These are phyloP conservation scores for Vireo griseus DNA, from an alignment of 2,797 vertebrate species.

Conservation along the genomic window DNA sequence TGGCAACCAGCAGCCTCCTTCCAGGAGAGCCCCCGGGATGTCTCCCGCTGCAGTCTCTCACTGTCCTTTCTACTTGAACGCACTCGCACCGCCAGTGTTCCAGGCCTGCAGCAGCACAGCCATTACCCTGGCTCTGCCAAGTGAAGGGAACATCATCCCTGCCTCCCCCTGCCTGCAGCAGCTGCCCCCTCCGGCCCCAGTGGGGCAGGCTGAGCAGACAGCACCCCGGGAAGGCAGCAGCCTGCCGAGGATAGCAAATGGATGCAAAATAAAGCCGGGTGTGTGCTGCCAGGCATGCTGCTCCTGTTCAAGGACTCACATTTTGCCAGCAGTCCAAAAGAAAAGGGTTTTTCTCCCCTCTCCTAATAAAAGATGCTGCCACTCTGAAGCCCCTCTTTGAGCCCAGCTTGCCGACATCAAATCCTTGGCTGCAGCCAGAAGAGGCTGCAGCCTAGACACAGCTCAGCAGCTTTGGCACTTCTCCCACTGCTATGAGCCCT, in stretches of 20 bases:
- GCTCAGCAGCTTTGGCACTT: not conserved
- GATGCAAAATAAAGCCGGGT: not conserved
- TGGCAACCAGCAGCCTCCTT: not conserved
- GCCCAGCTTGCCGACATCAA: not conserved
- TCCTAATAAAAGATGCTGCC: not conserved
- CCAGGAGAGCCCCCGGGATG: not conserved
- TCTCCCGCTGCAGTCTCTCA: not conserved
- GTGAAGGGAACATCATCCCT: not conserved
- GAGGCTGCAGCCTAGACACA: not conserved
- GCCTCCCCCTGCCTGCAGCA: not conserved
- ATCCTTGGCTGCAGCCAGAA: accelerated
- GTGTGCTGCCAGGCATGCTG: not conserved
- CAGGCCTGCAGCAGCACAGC: not conserved
- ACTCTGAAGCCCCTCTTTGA: not conserved
- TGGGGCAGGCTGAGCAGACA: not conserved
- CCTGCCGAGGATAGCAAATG: not conserved
- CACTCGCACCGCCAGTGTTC: not conserved
- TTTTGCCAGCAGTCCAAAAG: not conserved
- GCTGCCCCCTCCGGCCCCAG: not conserved
- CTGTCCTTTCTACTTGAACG: not conserved
- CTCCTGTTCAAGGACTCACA: not conserved
- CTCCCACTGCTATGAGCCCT: not conserved
- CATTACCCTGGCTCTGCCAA: not conserved
- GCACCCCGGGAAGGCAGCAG: not conserved
- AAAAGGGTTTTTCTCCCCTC: accelerated